Conservation (phyloP, 2,113 vertebrate genomes). For the Ceratotherium simum region DNA sequence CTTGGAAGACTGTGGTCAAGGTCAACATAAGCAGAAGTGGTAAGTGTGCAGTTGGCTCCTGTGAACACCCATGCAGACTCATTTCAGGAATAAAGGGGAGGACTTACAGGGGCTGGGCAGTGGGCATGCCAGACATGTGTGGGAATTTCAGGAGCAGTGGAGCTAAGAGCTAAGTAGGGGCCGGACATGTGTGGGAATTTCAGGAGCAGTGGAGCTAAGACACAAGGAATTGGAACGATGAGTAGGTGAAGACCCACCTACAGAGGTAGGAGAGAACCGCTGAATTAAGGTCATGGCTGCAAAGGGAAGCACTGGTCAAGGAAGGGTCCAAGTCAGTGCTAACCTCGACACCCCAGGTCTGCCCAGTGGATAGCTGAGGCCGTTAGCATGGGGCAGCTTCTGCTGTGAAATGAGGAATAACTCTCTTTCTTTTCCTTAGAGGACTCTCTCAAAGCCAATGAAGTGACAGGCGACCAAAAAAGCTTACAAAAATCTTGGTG, state of each 20-base stretch:
- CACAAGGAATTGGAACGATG: neutral
- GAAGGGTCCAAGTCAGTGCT: neutral
- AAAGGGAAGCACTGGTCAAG: neutral
- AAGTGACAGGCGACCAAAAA: neutral
- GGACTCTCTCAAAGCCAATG: neutral
- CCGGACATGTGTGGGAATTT: neutral
- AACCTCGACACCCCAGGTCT: neutral
- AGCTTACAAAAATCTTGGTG: slow-evolving; percentile 6
- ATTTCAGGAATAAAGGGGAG: neutral
- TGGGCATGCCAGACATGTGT: neutral
- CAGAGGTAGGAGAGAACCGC: neutral
- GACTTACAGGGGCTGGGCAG: slow-evolving; percentile 8
- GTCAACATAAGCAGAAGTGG: slow-evolving; percentile 25
- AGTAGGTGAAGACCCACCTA: neutral
- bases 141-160: slow-evolving; percentile 34
- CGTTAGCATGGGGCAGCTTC: neutral
- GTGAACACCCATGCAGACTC: neutral
- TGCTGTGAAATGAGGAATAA: neutral
- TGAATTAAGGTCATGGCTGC: neutral
- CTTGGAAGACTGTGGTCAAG: neutral
- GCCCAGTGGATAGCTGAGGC: no score
- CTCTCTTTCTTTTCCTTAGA: neutral
- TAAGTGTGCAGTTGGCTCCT: neutral
- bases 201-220: neutral
- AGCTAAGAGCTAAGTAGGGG: neutral